Conservation (phyloP, 2,113 vertebrate genomes). For the Antennarius striatus region DNA sequence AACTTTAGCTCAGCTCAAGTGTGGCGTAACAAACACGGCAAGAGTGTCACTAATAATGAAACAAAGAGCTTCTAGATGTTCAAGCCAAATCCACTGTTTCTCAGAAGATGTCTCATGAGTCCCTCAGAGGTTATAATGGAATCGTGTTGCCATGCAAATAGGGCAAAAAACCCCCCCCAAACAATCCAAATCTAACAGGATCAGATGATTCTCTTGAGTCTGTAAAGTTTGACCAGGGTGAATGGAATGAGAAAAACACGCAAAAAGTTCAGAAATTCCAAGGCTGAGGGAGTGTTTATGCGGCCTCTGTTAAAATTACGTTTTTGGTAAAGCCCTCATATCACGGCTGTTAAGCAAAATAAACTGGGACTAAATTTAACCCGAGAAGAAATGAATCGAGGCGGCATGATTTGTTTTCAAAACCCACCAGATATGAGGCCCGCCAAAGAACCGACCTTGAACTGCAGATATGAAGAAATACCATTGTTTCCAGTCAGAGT, state of each 20-base stretch:
- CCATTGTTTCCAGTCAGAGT: not conserved
- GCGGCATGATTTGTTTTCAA: not conserved
- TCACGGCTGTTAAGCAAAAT: not conserved
- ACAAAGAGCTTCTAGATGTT: not conserved
- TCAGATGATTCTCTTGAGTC: not conserved
- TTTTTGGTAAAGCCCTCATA: not conserved
- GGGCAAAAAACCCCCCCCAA: not conserved
- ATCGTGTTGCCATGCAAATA: not conserved
- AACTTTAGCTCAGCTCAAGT: too few species aligned
- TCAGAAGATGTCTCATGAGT: too few species aligned
- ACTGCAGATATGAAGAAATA: slow-evolving; percentile 24
- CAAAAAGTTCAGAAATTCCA: not conserved
- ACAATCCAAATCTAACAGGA: not conserved
- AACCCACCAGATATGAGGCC: not conserved
- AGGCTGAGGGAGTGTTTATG: slow-evolving; percentile 2
- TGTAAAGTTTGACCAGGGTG: not conserved
- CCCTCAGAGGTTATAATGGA: not conserved
- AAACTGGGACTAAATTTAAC: not conserved
- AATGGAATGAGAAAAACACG: not conserved
- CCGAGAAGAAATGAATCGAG: not conserved
- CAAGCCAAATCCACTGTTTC: not conserved
- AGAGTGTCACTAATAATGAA: not conserved
- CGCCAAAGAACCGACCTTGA: slow-evolving; percentile 4
- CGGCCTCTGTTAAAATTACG: not conserved
- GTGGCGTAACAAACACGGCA: too few species aligned